phyloP scores from a whole-genome alignment of 2,113 vertebrate species.

The Callithrix jacchus region DNA sequence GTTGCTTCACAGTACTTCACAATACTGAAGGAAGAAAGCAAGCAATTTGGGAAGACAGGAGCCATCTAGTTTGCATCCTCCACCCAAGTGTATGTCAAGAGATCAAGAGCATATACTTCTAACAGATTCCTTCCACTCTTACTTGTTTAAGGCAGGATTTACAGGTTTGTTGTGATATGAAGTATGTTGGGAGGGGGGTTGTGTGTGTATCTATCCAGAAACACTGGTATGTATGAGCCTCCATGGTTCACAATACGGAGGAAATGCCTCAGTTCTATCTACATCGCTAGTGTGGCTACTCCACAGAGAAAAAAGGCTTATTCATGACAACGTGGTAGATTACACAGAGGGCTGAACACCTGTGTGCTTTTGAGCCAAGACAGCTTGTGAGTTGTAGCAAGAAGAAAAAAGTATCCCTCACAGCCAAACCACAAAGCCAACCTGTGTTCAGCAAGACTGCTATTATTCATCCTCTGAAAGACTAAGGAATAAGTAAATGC shows the following conservation, averaged over 20 bases:
- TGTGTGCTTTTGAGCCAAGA: not conserved
- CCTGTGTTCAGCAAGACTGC: constrained; percentile 24
- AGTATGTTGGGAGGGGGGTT: too few relatives aligned
- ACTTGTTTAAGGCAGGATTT: not conserved
- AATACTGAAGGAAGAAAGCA: not conserved
- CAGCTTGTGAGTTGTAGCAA: not conserved
- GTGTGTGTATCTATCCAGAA: not conserved
- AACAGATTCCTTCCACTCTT: not conserved
- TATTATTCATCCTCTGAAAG: constrained; percentile 41
- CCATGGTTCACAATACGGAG: not conserved
- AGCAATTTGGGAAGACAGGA: not conserved
- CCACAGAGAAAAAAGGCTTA: not conserved
- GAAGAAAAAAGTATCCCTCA: not conserved
- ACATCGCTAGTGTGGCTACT: not conserved
- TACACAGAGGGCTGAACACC: not conserved
- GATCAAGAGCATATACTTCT: not conserved
- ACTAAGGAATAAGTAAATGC: constrained; percentile 5
- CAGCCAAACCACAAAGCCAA: constrained; percentile 47
- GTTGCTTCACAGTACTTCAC: not conserved
- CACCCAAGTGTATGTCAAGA: not conserved
- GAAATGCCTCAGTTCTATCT: not conserved
- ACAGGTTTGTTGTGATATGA: not conserved
- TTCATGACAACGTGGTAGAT: not conserved
- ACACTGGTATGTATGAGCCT: not conserved
- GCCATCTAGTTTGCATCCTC: not conserved